These are phyloP conservation scores for Temnothorax rugatulus DNA, from an alignment of 2,888 invertebrate species.

Conservation along the genomic window DNA sequence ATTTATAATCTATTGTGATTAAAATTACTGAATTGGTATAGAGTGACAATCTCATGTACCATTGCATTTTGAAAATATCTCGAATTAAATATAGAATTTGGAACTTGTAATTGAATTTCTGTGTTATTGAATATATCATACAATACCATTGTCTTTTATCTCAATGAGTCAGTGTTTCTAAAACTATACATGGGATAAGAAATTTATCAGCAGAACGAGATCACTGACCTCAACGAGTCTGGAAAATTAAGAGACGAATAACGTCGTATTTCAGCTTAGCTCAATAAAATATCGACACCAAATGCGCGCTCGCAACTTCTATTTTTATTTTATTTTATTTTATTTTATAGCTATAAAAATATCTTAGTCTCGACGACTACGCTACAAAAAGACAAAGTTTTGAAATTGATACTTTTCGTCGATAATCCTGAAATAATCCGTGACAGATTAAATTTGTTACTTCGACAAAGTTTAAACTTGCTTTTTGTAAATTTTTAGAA, in stretches of 20 bases:
- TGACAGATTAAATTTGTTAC: not conserved
- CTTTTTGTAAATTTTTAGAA: not conserved
- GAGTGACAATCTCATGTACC: not conserved
- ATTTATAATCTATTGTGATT: not conserved
- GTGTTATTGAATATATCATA: not conserved
- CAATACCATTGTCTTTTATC: not conserved
- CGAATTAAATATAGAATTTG: not conserved
- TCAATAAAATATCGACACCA: not conserved
- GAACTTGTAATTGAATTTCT: not conserved
- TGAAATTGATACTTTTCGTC: not conserved
- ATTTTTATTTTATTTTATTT: not conserved
- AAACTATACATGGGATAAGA: constrained; percentile 10
- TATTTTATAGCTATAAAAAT: not conserved
- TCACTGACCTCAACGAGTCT: constrained; percentile 3
- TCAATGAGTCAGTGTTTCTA: not conserved
- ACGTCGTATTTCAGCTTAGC: not conserved
- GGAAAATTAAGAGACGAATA: not conserved
- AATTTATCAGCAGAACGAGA: constrained; percentile 16
- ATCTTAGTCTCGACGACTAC: not conserved
- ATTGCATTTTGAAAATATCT: not conserved
- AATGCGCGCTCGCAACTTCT: not conserved
- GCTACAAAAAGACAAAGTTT: not conserved
- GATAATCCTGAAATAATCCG: not conserved
- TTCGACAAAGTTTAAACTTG: not conserved
- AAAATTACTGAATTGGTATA: not conserved